Evolutionary conservation across 64 coral and sea anemone species (phyloP).

Genomic region (Actinia equina): DNA sequence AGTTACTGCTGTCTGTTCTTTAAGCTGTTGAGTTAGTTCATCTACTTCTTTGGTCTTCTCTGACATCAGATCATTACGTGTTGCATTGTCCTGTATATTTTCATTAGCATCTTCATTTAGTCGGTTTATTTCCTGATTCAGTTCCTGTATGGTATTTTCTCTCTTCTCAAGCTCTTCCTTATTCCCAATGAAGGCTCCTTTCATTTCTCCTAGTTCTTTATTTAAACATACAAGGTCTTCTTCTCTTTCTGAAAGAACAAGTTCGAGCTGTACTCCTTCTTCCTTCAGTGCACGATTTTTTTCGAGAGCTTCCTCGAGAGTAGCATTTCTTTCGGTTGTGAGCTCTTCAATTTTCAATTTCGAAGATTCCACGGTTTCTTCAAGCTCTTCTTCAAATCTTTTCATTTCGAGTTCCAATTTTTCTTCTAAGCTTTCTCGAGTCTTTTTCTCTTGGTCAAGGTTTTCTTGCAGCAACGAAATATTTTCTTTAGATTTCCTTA

Average conservation of each 20-base stretch:
- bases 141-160: constrained; percentile 25
- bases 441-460: constrained; percentile 21
- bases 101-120: background rate
- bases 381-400: constrained; percentile 10
- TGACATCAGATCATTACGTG: constrained; percentile 6
- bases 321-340: background rate
- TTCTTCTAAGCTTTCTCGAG: constrained; percentile 4
- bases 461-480: constrained; percentile 14
- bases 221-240: background rate
- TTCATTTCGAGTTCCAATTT: constrained; percentile 11
- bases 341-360: constrained; percentile 32
- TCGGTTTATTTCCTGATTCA: constrained; percentile 23
- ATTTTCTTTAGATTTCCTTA: constrained; percentile 31
- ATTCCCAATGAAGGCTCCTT: background rate
- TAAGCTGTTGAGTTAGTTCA: background rate
- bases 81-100: constrained; percentile 12
- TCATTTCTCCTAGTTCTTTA: background rate
- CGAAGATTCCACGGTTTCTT: constrained; percentile 19
- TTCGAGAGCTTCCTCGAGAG: background rate
- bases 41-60: constrained; percentile 9
- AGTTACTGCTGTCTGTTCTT: background rate
- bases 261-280: background rate
- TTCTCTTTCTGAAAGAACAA: constrained; percentile 10
- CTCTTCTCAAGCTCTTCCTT: constrained; percentile 22
- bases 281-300: constrained; percentile 21